Evolutionary conservation across 2,797 vertebrate species (phyloP).

Genomic region (Rousettus madagascariensis): DNA sequence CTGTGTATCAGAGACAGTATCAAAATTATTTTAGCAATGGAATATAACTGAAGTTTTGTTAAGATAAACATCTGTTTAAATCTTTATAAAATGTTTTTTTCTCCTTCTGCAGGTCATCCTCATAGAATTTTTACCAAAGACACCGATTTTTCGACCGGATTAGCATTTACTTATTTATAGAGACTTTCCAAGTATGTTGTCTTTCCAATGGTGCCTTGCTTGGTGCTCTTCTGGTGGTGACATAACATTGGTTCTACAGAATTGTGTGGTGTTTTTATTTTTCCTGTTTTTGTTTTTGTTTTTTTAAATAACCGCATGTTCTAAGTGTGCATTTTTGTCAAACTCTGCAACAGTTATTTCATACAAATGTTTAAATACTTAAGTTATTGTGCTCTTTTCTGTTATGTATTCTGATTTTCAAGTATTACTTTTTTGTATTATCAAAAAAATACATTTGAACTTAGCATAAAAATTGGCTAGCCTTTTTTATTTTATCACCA

Average conservation of each 20-base stretch:
- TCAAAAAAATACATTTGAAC: conserved; percentile 85
- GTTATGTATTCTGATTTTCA: conserved; percentile 84
- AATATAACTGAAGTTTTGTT: conserved; percentile 45
- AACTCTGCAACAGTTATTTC: conserved; percentile 83
- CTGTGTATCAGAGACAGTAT: neutral
- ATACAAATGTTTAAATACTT: conserved; percentile 84
- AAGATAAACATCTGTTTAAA: conserved; percentile 49
- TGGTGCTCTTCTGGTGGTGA: conserved; percentile 89
- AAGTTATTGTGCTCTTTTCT: conserved; percentile 87
- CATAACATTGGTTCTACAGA: conserved; percentile 87
- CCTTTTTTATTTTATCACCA: conserved; percentile 83
- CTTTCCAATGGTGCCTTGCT: conserved; percentile 94
- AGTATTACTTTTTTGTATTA: conserved; percentile 82
- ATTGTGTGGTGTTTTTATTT: conserved; percentile 83
- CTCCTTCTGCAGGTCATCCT: conserved; percentile 93
- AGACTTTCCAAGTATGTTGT: conserved; percentile 89
- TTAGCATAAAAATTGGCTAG: conserved; percentile 84
- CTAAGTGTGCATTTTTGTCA: conserved; percentile 84
- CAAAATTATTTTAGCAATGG: neutral
- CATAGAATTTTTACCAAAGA: conserved; percentile 99
- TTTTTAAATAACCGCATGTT: conserved; percentile 82
- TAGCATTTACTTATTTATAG: conserved; percentile 87
- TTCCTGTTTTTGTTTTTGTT: conserved; percentile 44
- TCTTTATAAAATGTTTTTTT: conserved; percentile 70
- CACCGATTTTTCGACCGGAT: conserved; percentile 99